Percentiles rank a stretch among this genome's conserved stretches.
These are phyloP conservation scores for Brachyistius frenatus DNA, from an alignment of 2,113 vertebrate species.

Conservation along the genomic window DNA sequence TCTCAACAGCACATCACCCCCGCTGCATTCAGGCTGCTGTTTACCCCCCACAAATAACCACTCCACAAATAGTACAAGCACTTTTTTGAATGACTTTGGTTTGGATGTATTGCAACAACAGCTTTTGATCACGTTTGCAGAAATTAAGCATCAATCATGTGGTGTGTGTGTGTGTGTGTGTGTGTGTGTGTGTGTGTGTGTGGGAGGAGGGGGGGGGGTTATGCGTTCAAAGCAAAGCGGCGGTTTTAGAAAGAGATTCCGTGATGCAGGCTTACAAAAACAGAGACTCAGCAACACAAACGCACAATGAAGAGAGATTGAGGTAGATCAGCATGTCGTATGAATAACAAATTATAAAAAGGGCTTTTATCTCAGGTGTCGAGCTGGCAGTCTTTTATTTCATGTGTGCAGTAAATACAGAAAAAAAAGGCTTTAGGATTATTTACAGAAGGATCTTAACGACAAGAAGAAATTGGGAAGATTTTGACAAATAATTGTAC, in stretches of 20 bases:
- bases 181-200: background rate
- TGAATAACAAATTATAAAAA: constrained; percentile 46
- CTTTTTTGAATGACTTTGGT: constrained; percentile 60
- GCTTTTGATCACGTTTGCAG: constrained; percentile 48
- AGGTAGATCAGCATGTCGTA: constrained; percentile 33
- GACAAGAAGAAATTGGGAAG: background rate
- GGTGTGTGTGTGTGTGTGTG: background rate
- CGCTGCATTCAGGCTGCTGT: constrained; percentile 37
- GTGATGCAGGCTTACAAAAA: constrained; percentile 46
- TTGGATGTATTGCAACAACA: constrained; percentile 52
- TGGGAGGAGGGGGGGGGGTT: constrained; percentile 4
- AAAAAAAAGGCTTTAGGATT: constrained; percentile 14
- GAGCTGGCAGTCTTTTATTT: constrained; percentile 7
- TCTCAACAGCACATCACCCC: constrained; percentile 12
- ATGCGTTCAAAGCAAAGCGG: constrained; percentile 41
- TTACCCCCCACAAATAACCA: constrained; percentile 48
- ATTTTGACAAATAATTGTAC: constrained; percentile 11
- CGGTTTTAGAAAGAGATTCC: constrained; percentile 44
- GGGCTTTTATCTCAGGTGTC: constrained; percentile 26
- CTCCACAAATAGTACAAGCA: constrained; percentile 39
- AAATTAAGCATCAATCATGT: constrained; percentile 63
- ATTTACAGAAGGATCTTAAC: constrained; percentile 1
- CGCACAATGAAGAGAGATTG: constrained; percentile 29
- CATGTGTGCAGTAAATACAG: constrained; percentile 5
- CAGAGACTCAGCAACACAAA: constrained; percentile 50